Base-by-base conservation (phyloP, 2,888 invertebrate genomes). In the Meiosimyza platycephala region DNA sequence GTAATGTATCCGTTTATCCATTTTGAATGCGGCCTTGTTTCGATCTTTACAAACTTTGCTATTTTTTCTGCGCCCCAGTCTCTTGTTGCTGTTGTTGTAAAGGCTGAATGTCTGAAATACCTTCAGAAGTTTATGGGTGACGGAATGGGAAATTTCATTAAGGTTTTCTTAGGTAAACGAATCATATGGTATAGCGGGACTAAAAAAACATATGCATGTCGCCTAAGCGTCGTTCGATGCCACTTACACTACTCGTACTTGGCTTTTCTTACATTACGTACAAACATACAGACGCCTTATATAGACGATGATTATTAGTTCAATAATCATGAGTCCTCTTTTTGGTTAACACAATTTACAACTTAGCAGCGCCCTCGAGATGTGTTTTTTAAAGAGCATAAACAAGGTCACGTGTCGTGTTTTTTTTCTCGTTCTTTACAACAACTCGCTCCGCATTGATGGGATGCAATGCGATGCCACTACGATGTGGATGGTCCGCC, bases 1-100 rank as follows among this genome's bases (percentile, higher is more conserved):
- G 86, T 85, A 86, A 86, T 86, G 86, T 86, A 86, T 86, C 86
- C 86, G 82, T 81, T 85, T 86, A 86, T 86, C 86, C 86, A 81
- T 81, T 85, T 82, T 71, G 64, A 52, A 50, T 73, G 72, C 60
- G 69, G 48, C 15, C n/a, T 47, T 40, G 12, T 72, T 28, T 72
- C 52, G 11, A 16, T 57, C 60, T 54, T 33, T 40, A 40, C 9
- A 40, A 40, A 40, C 40, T 40, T 40, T 40, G 7, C 9, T 52
- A 54, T 47, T 59, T 48, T 59, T 68, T 72, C 75, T 6, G 6
- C 9, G 40, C 40, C 40, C 40, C 40, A 40, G 9, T 40, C 9
- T 9, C 6, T 40, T 40, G 9, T 40, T 40, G 40, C 40, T 40
- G 40, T 40, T 40, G 40, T 40, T 40, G 40, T 2, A 40, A 40